phyloP scores from a whole-genome alignment of 2,888 invertebrate species.

The Cryptus armator region DNA sequence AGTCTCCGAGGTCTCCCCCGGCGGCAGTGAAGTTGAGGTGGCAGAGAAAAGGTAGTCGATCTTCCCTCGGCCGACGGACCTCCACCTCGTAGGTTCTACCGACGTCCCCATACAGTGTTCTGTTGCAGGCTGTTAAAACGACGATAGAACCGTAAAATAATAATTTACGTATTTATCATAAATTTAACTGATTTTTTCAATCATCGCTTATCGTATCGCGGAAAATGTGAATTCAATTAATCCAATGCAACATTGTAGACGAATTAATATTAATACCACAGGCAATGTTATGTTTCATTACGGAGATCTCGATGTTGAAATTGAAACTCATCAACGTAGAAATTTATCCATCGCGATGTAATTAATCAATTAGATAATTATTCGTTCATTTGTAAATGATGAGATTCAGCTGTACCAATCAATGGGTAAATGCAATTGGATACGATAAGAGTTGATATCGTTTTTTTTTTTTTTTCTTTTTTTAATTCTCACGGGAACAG shows the following conservation, averaged over 20 bases:
- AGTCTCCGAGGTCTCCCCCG: slow-evolving; percentile 91
- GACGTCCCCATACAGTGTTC: slow-evolving; percentile 93
- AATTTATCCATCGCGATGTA: neutral
- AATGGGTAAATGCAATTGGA: neutral
- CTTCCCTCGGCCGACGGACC: slow-evolving; percentile 91
- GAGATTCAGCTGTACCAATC: neutral
- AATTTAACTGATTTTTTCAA: neutral
- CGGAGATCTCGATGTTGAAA: neutral
- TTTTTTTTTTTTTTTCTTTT: slow-evolving; percentile 23
- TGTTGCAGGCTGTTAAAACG: slow-evolving; percentile 90
- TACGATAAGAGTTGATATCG: slow-evolving; percentile 15
- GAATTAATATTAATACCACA: neutral
- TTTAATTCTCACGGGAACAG: slow-evolving; percentile 90
- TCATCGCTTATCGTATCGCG: slow-evolving; percentile 43
- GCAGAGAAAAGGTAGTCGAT: slow-evolving; percentile 92
- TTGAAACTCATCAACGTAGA: neutral
- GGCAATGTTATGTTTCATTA: neutral
- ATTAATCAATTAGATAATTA: neutral
- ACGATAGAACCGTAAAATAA: slow-evolving; percentile 76
- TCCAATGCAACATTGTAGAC: neutral
- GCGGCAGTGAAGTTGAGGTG: slow-evolving; percentile 94
- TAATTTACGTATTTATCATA: slow-evolving; percentile 66
- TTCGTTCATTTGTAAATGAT: too few species aligned
- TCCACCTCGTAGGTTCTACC: slow-evolving; percentile 93
- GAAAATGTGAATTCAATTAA: neutral